Evolutionary conservation across 2,113 vertebrate species (phyloP), one percentile per base, ranked within the genome.

Genomic region (Gymnarchus niloticus): DNA sequence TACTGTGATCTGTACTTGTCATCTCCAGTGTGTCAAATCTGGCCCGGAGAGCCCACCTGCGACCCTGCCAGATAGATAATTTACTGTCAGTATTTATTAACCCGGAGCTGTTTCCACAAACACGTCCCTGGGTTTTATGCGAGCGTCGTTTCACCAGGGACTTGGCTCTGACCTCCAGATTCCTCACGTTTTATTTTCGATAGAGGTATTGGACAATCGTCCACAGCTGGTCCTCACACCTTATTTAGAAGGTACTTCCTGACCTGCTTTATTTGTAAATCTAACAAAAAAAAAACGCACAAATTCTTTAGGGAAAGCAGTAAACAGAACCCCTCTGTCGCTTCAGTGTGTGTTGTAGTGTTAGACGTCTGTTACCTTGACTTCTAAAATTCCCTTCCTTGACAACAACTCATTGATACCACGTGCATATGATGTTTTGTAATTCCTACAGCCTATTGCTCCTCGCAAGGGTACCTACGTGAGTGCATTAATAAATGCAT

Each of bases 1-100:
- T 51, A 33, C 84, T 56, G 51, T n/a, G 21, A 56, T 56, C 65
- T 28, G 81, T 77, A 51, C 69, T 83, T 61, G 52, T 49, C 65
- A 84, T 57, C 65, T 56, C 56, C 65, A 81, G 87, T 88, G 89
- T 91, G 91, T 93, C 91, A 84, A 91, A 92, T 92, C 87, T 85
- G 83, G 85, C 89, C 81, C 73, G 52, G 88, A 78, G 77, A 90
- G 90, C 88, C 91, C 91, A 94, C 92, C 94, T 94, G 93, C 88
- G 90, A 91, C 91, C 91, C 89, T 90, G 87, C 89, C 90, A 89
- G 88, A 86, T 89, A 92, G 91, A 93, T 93, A 91, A 93, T 93
- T 93, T 90, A 87, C 92, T 92, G 92, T 93, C 92, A 91, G 91
- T 94, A 93, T 93, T 91, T 91, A 92, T 94, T 93, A 94, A 92